phyloP scores from a whole-genome alignment of 2,888 invertebrate genomes.

The Junonia oenone region DNA sequence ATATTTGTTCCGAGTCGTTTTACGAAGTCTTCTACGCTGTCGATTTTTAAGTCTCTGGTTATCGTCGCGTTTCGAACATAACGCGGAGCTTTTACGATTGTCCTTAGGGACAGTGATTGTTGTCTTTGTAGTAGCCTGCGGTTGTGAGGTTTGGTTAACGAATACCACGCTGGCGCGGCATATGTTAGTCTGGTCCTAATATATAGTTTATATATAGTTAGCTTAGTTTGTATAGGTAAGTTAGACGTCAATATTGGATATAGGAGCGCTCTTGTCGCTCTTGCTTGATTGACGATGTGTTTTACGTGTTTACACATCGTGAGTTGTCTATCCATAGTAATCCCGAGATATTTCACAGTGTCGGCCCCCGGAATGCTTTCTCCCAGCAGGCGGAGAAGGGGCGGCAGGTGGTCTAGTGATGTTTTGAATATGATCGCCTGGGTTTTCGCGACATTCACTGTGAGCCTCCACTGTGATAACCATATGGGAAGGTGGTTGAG shows the following conservation, averaged over 20 bases:
- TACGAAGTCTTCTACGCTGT: constrained; percentile 17
- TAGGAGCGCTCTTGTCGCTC: constrained; percentile 12
- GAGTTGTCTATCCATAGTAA: not conserved
- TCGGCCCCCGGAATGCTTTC: not conserved
- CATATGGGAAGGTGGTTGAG: constrained; percentile 6
- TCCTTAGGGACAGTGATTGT: not conserved
- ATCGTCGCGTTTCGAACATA: not conserved
- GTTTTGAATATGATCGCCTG: not conserved
- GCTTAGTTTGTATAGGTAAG: constrained; percentile 28
- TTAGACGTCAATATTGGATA: constrained; percentile 23
- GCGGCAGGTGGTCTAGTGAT: not conserved
- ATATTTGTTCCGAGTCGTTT: not conserved
- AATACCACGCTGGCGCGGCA: constrained; percentile 17
- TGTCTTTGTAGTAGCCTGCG: not conserved
- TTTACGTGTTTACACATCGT: constrained; percentile 3
- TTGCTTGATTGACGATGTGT: not conserved
- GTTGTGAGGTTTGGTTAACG: not conserved
- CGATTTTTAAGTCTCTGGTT: constrained; percentile 7
- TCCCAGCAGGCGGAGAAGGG: not conserved
- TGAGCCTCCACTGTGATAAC: constrained; percentile 9
- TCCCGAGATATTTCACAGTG: not conserved
- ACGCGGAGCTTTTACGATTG: not conserved
- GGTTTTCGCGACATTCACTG: constrained; percentile 11
- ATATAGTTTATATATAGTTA: constrained; percentile 15
- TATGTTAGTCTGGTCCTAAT: constrained; percentile 13